phyloP scores from a whole-genome alignment of 2,888 invertebrate species.

The Lycophotia porphyrea region DNA sequence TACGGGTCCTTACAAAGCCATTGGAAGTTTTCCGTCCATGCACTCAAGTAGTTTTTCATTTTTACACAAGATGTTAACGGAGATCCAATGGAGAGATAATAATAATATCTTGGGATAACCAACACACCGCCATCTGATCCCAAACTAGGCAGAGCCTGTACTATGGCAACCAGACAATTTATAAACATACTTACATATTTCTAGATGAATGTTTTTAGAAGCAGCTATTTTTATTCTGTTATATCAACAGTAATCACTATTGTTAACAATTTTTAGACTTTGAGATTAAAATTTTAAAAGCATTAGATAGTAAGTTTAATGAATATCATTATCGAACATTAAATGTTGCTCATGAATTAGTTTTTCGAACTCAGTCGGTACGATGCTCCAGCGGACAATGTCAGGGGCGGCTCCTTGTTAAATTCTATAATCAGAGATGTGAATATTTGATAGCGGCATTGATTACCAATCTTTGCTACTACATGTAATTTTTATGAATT shows the following conservation, averaged over 20 bases:
- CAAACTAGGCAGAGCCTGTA: too few relatives aligned
- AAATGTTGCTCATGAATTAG: conserved; percentile 22
- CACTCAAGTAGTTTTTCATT: background rate
- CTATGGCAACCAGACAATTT: too few relatives aligned
- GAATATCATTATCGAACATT: conserved; percentile 36
- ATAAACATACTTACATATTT: too few relatives aligned
- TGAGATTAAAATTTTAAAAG: conserved; percentile 34
- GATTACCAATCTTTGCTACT: conserved; percentile 71
- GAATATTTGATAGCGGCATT: conserved; percentile 67
- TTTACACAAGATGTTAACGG: background rate
- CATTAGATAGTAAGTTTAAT: conserved; percentile 23
- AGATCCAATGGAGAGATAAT: too few relatives aligned
- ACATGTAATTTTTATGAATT: conserved; percentile 58
- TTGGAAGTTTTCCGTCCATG: background rate
- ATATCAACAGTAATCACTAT: background rate
- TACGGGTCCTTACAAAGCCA: background rate
- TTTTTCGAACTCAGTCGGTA: conserved; percentile 24
- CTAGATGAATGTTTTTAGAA: background rate
- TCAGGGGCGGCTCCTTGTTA: conserved; percentile 60
- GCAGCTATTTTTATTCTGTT: background rate
- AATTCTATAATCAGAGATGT: conserved; percentile 59
- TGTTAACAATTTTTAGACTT: conserved; percentile 19
- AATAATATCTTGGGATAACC: too few relatives aligned
- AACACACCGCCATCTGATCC: too few relatives aligned
- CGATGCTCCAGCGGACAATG: conserved; percentile 43